Evolutionary conservation across 2,113 vertebrate species (phyloP).

Genomic region (Craseonycteris thonglongyai): DNA sequence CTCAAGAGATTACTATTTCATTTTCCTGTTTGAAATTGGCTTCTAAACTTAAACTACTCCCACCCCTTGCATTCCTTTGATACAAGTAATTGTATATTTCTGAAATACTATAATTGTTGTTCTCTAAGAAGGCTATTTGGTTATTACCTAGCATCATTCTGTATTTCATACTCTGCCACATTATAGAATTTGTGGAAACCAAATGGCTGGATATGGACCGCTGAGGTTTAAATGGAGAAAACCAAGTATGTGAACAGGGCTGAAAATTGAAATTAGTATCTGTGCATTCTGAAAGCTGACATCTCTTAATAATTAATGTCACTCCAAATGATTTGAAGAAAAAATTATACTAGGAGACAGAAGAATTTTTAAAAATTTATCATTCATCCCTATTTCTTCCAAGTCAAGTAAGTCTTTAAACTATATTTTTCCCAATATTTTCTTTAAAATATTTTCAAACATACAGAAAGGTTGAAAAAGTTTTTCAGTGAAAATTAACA

Average conservation of each 20-base stretch:
- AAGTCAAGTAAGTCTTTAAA: neutral
- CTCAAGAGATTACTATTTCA: neutral
- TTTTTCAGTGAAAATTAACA: neutral
- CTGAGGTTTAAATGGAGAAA: conserved; percentile 2
- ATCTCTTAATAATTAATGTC: neutral
- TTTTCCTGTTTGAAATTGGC: neutral
- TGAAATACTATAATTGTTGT: neutral
- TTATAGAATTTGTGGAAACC: neutral
- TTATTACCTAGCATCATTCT: neutral
- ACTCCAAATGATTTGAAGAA: neutral
- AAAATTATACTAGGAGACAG: neutral
- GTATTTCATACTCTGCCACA: neutral
- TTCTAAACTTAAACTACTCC: neutral
- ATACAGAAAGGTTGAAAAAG: neutral
- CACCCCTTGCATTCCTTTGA: neutral
- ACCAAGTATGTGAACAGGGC: neutral
- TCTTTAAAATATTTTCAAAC: neutral
- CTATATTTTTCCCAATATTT: neutral
- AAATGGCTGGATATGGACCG: neutral
- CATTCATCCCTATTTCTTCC: neutral
- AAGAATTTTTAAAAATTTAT: neutral
- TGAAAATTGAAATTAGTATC: neutral
- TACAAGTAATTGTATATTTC: neutral
- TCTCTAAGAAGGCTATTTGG: neutral
- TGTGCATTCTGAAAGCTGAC: neutral